These are phyloP conservation scores for Chloroceryle inda DNA, from an alignment of 2,797 vertebrate species.

Conservation along the genomic window DNA sequence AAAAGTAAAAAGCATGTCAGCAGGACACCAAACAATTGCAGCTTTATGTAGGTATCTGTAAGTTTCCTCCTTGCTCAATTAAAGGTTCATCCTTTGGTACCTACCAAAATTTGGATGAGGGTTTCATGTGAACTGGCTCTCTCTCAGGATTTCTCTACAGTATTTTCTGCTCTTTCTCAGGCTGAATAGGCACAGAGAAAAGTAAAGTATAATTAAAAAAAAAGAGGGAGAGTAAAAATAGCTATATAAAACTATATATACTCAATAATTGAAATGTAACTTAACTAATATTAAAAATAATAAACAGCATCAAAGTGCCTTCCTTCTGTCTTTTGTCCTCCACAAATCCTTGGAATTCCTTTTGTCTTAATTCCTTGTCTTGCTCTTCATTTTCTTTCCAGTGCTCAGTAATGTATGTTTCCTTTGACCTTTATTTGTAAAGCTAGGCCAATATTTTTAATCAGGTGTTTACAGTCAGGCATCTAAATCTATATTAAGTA, in stretches of 20 bases:
- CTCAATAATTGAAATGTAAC: not conserved
- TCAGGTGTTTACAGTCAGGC: constrained; percentile 57
- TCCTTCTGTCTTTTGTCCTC: not conserved
- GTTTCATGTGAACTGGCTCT: not conserved
- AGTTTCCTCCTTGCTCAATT: constrained; percentile 38
- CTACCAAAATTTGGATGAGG: constrained; percentile 47
- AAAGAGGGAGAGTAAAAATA: not conserved
- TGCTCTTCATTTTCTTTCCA: not conserved
- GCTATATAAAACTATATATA: not conserved
- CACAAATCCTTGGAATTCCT: not conserved
- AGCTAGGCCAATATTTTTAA: constrained; percentile 69
- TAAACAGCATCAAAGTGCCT: not conserved
- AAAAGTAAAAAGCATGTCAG: constrained; percentile 18
- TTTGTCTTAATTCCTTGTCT: not conserved
- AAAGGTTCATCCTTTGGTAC: constrained; percentile 28
- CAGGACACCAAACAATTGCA: constrained; percentile 33
- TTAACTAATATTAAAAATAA: constrained; percentile 4
- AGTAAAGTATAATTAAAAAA: not conserved
- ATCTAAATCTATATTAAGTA: constrained; percentile 45
- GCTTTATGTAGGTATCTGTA: not conserved
- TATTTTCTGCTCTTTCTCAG: constrained; percentile 2
- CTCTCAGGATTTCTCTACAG: not conserved
- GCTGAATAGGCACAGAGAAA: not conserved
- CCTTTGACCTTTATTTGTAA: constrained; percentile 56
- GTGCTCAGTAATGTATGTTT: constrained; percentile 6